A percentile compares a stretch with the other conserved stretches of the same genome.
phyloP scores from a whole-genome alignment of 2,888 invertebrate genomes.

The Protula sp. region DNA sequence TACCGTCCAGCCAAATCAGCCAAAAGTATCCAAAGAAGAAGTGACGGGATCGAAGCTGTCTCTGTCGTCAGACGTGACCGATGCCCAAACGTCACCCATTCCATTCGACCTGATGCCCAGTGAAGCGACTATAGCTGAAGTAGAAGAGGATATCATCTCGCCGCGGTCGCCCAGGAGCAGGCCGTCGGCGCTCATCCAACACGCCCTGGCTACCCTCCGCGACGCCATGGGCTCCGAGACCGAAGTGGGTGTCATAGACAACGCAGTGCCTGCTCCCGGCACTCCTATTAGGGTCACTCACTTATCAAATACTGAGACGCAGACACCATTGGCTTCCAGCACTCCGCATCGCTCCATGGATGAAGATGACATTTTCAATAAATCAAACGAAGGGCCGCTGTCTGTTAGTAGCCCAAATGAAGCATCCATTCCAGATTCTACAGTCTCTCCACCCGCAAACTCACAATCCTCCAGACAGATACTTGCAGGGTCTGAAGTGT shows the following conservation, averaged over 20 bases:
- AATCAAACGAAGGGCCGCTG: neutral
- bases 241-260: neutral
- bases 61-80: neutral
- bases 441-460: neutral
- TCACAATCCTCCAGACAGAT: neutral
- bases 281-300: neutral
- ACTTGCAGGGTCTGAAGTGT: neutral
- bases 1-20: neutral
- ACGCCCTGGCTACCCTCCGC: neutral
- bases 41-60: neutral
- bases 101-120: neutral
- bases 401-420: neutral
- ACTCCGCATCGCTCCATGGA: too few relatives aligned
- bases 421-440: neutral
- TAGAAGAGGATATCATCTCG: neutral
- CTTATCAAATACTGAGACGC: neutral
- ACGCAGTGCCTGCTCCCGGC: neutral
- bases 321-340: neutral
- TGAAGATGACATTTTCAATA: neutral
- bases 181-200: neutral
- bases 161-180: neutral
- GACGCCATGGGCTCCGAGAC: neutral
- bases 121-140: neutral
- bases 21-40: too few relatives aligned
- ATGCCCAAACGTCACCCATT: neutral